Conservation (phyloP, 2,797 vertebrate genomes). For the Echiichthys vipera region DNA sequence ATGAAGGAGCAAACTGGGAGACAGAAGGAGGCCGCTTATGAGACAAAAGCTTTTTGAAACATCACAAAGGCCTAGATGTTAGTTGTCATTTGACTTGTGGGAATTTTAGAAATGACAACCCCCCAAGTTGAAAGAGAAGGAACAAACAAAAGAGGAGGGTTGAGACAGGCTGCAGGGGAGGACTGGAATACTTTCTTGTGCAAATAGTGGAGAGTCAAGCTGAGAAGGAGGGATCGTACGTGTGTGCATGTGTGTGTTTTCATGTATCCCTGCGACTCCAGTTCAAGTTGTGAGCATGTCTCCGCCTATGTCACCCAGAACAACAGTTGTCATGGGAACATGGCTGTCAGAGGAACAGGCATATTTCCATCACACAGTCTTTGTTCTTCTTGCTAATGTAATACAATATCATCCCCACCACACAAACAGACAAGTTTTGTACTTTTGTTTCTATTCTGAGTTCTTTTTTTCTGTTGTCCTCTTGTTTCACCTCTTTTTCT, state of each 20-base stretch:
- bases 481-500: not conserved
- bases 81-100: constrained; percentile 70
- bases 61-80: constrained; percentile 62
- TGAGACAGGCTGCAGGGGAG: constrained; percentile 45
- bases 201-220: constrained; percentile 51
- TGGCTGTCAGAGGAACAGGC: constrained; percentile 72
- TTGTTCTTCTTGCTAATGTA: constrained; percentile 70
- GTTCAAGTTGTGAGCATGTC: constrained; percentile 40
- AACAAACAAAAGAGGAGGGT: constrained; percentile 60
- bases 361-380: constrained; percentile 68
- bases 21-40: constrained; percentile 56
- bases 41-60: constrained; percentile 69
- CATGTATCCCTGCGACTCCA: constrained; percentile 31
- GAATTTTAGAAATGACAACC: constrained; percentile 70
- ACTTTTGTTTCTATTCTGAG: constrained; percentile 42
- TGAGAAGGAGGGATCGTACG: constrained; percentile 25
- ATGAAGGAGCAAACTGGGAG: constrained; percentile 41
- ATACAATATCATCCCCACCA: constrained; percentile 30
- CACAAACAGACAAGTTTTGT: constrained; percentile 39
- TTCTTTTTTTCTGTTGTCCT: not conserved
- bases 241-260: constrained; percentile 37
- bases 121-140: constrained; percentile 62
- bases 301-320: constrained; percentile 69
- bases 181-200: constrained; percentile 59
- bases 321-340: constrained; percentile 77